Evolutionary conservation across 23 tunicate genomes (phyloP), one percentile per base, ranked within the genome.

Genomic region (Trididemnum miniatum): DNA sequence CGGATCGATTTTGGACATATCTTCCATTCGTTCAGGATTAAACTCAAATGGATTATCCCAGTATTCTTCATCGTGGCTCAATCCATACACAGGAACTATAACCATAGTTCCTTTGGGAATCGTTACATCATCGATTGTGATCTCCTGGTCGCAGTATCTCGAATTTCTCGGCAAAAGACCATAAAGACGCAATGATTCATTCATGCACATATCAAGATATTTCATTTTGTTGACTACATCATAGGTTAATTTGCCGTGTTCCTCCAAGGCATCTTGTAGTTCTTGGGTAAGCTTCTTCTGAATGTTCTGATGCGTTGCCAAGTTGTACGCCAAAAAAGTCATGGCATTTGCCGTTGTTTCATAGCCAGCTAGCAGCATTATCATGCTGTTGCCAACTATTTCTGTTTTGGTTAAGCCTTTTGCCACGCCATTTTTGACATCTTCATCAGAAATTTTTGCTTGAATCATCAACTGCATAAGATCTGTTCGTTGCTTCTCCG

Each of bases 11-110:
- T 82, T 78, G 60, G 73, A 82, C 97, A 91, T 91, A 44, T 91
- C 97, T 77, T 76, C 73, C 91, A 91, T 86, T 54, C 97, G 82
- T 31, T 92, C 97, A 12, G 97, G 97, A 67, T 71, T 92, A 52
- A 87, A 92, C 28, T 82, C 80, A 57, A 71, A 71, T 50, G 97
- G 97, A 35, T 92, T 87, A 3, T 87, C 92, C 97, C 97, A 92
- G 40, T 87, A 87, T 51, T 87, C 89, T 25, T 72, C 82, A 87
- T 92, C 97, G 34, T 81, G 86, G 52, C 72, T 54, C 54, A 92
- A 18, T 1, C 85, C 97, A 78, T 77, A 92, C 4, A 59, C 35
- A 49, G 97, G 97, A 38, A 87, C 65, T 1, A 27, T 30, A 5
- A 92, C 88, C 35, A 9, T 35, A 2, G 59, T 72, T 39, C 85